Evolutionary conservation across 2,113 vertebrate genomes (phyloP), one percentile per base, ranked within the genome.

Genomic region (Cephalopholis sonnerati): DNA sequence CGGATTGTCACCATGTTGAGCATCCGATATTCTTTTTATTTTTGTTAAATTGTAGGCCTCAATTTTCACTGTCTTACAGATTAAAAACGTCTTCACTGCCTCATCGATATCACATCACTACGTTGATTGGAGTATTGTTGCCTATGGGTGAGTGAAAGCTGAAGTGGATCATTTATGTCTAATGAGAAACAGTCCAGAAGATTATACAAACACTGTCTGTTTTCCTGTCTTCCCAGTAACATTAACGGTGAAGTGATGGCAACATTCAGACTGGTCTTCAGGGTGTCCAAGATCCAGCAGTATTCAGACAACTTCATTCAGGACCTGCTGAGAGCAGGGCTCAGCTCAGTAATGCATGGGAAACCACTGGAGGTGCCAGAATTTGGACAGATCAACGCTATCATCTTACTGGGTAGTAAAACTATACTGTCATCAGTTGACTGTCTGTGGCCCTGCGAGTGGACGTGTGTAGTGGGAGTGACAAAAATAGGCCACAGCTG

Each of bases 331-430:
- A 95, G 94, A 58, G 87, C 48, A 0, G 97, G 98, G 0, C 90
- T 99, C 69, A 86, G 74, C 0, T 90, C 94, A 0, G 83, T 91
- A 1, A 91, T 98, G 77, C 89, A 72, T 1, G 88, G 85, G 22
- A 91, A 83, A 0, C 91, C 95, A 0, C 76, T 99, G 13, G 68
- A 91, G 58, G 81, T 99, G 81, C 94, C 95, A 0, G 48, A 94
- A 79, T 97, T 96, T 0, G 98, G 98, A 74, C 94, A 95, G n/a
- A 96, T 98, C 50, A 85, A 80, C 29, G 86, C 96, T 2, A 96
- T 96, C 3, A 51, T 96, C 61, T 94, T 98, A 25, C 90, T 95
- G 58, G 97, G 98, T 97, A 90, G 2, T 73, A 18, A 61, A 72
- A 27, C 48, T 22, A 16, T 32, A 25, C 15, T 64, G 54, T 61